Evolutionary conservation across 2,888 invertebrate species (phyloP).

Genomic region (Conchocele bisecta): DNA sequence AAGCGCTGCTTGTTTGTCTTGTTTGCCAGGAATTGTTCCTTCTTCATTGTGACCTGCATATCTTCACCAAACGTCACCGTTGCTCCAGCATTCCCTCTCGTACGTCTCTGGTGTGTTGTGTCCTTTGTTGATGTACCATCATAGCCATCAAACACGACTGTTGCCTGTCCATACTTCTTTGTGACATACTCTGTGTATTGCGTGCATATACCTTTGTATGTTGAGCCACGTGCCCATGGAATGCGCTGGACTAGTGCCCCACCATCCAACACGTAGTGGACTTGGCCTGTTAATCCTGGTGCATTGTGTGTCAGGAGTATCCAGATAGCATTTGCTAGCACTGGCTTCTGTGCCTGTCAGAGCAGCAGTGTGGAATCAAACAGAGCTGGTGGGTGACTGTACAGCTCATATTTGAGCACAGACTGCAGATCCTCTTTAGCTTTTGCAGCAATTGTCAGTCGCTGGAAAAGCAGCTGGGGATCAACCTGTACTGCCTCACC

Average conservation of each 20-base stretch:
- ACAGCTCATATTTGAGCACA: conserved; percentile 58
- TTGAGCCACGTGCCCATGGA: conserved; percentile 32
- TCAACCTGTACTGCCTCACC: conserved; percentile 51
- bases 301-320: conserved; percentile 1
- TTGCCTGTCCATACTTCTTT: conserved; percentile 17
- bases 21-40: conserved; percentile 56
- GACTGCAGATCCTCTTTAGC: not conserved
- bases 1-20: conserved; percentile 62
- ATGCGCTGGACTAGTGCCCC: conserved; percentile 35
- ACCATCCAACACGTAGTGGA: conserved; percentile 43
- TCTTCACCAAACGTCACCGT: conserved; percentile 5
- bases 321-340: conserved; percentile 56
- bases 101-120: conserved; percentile 30
- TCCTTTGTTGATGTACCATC: conserved; percentile 39
- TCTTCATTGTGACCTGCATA: conserved; percentile 36
- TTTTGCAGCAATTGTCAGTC: conserved; percentile 39
- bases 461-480: conserved; percentile 62
- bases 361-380: conserved; percentile 43
- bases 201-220: conserved; percentile 33
- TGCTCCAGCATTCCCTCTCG: conserved; percentile 4
- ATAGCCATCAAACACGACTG: conserved; percentile 62
- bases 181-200: conserved; percentile 27
- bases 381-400: conserved; percentile 35
- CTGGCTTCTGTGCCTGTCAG: conserved; percentile 48
- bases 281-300: not conserved